phyloP scores from a whole-genome alignment of 1,140 invertebrate species.

The Polyergus mexicanus region DNA sequence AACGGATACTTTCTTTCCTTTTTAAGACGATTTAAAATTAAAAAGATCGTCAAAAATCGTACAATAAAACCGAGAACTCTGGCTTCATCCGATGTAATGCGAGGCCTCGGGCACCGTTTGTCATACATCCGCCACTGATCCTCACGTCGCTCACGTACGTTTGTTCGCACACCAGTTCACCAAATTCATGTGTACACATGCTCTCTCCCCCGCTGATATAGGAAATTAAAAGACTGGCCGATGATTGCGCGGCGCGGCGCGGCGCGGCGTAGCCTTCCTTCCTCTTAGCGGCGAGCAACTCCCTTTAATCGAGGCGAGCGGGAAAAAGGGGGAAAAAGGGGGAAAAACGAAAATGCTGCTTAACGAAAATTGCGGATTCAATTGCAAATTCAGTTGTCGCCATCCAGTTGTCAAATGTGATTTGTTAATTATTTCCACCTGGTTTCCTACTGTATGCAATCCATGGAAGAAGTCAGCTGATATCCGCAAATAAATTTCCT shows the following conservation, averaged over 20 bases:
- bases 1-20: background rate
- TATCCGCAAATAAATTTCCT: background rate
- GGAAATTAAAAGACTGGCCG: constrained; percentile 85
- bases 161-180: constrained; percentile 51
- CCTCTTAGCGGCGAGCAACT: constrained; percentile 13
- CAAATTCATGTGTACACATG: background rate
- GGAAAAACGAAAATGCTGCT: constrained; percentile 77
- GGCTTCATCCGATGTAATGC: background rate
- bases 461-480: background rate
- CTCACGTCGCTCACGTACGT: constrained; percentile 45
- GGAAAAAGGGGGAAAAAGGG: constrained; percentile 66
- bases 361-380: constrained; percentile 83
- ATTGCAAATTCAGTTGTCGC: constrained; percentile 67
- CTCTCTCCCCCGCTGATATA: constrained; percentile 80
- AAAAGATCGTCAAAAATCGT: background rate
- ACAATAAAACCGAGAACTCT: constrained; percentile 1
- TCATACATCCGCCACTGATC: constrained; percentile 31
- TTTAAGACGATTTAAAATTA: background rate
- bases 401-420: constrained; percentile 5
- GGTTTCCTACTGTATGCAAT: constrained; percentile 1
- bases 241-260: constrained; percentile 81
- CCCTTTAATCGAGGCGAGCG: constrained; percentile 61
- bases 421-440: constrained; percentile 75
- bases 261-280: constrained; percentile 62
- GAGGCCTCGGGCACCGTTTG: background rate